These are phyloP conservation scores for Pempheris klunzingeri DNA, from an alignment of 2,797 vertebrate genomes.

Conservation along the genomic window DNA sequence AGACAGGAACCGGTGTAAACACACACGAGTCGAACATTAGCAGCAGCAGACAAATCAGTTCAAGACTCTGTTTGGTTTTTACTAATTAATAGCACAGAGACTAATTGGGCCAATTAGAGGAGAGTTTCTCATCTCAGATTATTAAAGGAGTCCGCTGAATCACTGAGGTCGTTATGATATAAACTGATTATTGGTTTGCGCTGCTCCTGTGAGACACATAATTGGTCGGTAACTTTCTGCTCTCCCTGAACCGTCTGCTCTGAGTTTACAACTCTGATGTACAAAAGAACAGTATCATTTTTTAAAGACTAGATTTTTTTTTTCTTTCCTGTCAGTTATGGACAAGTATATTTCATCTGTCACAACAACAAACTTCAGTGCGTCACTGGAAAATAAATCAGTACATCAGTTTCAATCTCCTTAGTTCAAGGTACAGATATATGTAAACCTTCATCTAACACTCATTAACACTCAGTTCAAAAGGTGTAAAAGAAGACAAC, in stretches of 20 bases:
- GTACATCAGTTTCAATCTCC: background rate
- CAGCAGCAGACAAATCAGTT: background rate
- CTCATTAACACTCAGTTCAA: background rate
- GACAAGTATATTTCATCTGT: background rate
- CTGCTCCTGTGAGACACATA: slow-evolving; percentile 34
- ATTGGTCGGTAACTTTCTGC: slow-evolving; percentile 39
- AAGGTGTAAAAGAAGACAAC: background rate
- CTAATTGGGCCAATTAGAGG: slow-evolving; percentile 59
- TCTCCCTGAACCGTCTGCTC: slow-evolving; percentile 11
- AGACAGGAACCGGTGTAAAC: slow-evolving; percentile 17
- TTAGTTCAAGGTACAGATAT: background rate
- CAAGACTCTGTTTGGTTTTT: slow-evolving; percentile 7
- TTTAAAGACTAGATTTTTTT: background rate
- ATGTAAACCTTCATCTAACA: background rate
- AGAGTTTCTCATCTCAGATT: slow-evolving; percentile 42
- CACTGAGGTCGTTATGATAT: slow-evolving; percentile 12
- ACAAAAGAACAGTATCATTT: background rate
- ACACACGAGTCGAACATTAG: slow-evolving; percentile 6
- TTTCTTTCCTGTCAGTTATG: background rate
- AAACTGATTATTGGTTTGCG: slow-evolving; percentile 43
- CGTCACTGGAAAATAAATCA: background rate
- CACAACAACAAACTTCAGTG: background rate
- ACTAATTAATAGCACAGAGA: slow-evolving; percentile 52
- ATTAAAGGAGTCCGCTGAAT: slow-evolving; percentile 36
- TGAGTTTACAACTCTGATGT: background rate